Evolutionary conservation across 2,113 vertebrate species (phyloP), one percentile per base, ranked within the genome.

Genomic region (Pelusios castaneus): DNA sequence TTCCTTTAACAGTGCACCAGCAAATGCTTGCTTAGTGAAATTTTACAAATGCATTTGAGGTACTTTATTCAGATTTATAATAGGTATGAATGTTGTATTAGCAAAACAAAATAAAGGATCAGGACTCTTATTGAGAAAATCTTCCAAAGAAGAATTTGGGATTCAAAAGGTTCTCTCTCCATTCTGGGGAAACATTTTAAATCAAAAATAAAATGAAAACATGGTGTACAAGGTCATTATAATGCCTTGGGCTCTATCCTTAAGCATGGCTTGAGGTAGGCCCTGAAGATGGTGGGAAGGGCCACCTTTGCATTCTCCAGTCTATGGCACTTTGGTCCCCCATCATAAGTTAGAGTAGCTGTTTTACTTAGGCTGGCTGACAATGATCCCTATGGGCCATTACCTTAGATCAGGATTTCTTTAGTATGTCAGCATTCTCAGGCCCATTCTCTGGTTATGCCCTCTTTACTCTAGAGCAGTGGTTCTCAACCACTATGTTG

Each of bases 11-110:
- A 89, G 27, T 45, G 43, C 78, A 91, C 80, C 47, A 90, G 85
- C 88, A 94, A 89, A 80, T 58, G 77, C 87, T 82, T 93, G 81
- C 85, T 93, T 60, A 82, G 80, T 75, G 80, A 79, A 84, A 78
- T 43, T 41, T 73, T 89, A 89, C 58, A 92, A 88, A 96, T 80
- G 82, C 34, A 88, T 67, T 56, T 67, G 56, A 19, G 25, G 41
- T 45, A 56, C 76, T 80, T 60, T 49, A 80, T 77, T 89, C 60
- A 85, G 81, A 70, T 49, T 76, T 31, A 13, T 82, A 21, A 19
- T 58, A 84, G 49, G 85, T 88, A 80, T 19, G 29, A 85, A 10
- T 85, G 77, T 83, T 60, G 43, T 41, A 73, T 43, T 41, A 73
- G 27, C 47, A 54, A 9, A 88, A 27, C 17, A 88, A 80, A 93